phyloP scores from a whole-genome alignment of 2,888 invertebrate genomes.

The Ornithoptera priamus region DNA sequence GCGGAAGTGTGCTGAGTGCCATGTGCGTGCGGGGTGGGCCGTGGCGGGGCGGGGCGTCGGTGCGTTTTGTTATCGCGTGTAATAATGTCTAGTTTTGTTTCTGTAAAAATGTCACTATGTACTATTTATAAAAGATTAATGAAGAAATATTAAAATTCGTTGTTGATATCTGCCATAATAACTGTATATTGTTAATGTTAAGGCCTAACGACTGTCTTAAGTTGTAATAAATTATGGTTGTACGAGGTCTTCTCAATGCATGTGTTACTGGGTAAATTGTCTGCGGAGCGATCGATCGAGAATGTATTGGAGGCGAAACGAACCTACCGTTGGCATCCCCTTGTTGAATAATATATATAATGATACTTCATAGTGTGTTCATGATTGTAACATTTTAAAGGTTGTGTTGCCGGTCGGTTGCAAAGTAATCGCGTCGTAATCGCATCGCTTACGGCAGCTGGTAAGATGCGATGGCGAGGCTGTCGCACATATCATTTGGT shows the following conservation, averaged over 20 bases:
- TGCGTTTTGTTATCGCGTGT: constrained; percentile 58
- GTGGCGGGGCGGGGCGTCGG: constrained; percentile 40
- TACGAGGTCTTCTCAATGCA: constrained; percentile 47
- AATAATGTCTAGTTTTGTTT: constrained; percentile 55
- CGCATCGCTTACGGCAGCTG: constrained; percentile 50
- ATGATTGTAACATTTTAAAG: constrained; percentile 43
- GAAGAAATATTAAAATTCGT: constrained; percentile 54
- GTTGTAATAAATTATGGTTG: constrained; percentile 66
- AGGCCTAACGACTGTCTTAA: constrained; percentile 79
- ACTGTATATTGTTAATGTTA: constrained; percentile 74
- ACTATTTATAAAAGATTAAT: constrained; percentile 53
- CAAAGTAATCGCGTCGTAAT: constrained; percentile 41
- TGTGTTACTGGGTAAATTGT: constrained; percentile 38
- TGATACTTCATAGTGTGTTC: constrained; percentile 62
- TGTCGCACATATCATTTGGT: constrained; percentile 65
- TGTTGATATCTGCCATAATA: constrained; percentile 80
- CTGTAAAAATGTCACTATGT: constrained; percentile 68
- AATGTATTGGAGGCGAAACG: constrained; percentile 17
- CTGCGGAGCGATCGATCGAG: constrained; percentile 6
- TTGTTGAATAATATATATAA: constrained; percentile 53
- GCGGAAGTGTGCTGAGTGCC: constrained; percentile 51
- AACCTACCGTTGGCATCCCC: constrained; percentile 35
- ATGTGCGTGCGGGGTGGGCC: constrained; percentile 40
- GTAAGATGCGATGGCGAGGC: background rate
- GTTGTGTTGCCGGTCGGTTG: constrained; percentile 44